phyloP scores from a whole-genome alignment of 1,140 invertebrate species.

The Adoxophyes honmai region DNA sequence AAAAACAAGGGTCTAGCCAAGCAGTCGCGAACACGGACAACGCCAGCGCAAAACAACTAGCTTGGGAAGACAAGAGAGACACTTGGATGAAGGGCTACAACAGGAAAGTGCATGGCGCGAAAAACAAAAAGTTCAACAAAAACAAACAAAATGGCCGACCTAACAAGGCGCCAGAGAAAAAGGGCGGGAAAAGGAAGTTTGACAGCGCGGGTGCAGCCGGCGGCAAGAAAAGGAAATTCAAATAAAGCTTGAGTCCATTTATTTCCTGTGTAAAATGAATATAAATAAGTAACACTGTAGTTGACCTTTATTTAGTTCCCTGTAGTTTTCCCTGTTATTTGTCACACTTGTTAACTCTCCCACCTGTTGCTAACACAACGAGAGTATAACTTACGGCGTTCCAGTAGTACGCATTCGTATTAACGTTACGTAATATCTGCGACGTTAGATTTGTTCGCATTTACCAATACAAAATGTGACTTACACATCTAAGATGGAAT shows the following conservation, averaged over 20 bases:
- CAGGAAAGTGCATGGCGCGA: slow-evolving; percentile 59
- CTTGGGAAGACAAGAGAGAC: slow-evolving; percentile 81
- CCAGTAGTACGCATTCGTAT: too few relatives aligned
- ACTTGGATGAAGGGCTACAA: slow-evolving; percentile 71
- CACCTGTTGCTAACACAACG: slow-evolving; percentile 3
- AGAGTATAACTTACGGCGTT: too few relatives aligned
- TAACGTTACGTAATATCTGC: too few relatives aligned
- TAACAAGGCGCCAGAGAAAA: slow-evolving; percentile 18
- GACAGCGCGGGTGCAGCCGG: slow-evolving; percentile 23
- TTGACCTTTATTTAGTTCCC: background rate
- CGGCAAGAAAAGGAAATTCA: slow-evolving; percentile 37
- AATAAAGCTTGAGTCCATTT: slow-evolving; percentile 27
- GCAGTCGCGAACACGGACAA: slow-evolving; percentile 82
- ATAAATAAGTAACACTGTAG: background rate
- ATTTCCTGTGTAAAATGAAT: background rate
- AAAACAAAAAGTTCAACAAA: slow-evolving; percentile 24
- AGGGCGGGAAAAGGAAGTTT: slow-evolving; percentile 54
- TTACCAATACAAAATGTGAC: too few relatives aligned
- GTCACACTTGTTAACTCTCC: too few relatives aligned
- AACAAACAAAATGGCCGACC: slow-evolving; percentile 22
- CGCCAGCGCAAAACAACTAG: slow-evolving; percentile 80
- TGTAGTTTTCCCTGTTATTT: background rate
- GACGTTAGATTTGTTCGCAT: too few relatives aligned
- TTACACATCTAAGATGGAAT: too few relatives aligned
- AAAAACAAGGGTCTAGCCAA: slow-evolving; percentile 81